These are phyloP conservation scores for Lepidotrigona ventralis DNA, from an alignment of 1,140 invertebrate species.

Conservation along the genomic window DNA sequence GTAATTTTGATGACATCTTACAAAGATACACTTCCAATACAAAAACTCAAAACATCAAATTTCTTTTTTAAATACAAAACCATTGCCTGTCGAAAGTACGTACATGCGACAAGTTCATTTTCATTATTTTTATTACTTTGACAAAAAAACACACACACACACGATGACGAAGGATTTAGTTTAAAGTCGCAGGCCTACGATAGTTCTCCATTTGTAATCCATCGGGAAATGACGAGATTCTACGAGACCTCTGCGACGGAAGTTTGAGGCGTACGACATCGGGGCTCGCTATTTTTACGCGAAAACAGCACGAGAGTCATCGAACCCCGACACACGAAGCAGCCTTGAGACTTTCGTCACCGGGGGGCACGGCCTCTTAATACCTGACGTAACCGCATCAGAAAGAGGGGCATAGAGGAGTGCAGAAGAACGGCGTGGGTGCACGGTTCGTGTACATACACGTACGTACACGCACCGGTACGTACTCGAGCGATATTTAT, in stretches of 20 bases:
- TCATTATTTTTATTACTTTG: too few species aligned
- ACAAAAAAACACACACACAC: too few species aligned
- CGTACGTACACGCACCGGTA: conserved; percentile 28
- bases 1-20: too few species aligned
- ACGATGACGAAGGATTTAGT: too few species aligned
- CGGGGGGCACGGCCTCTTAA: conserved; percentile 59
- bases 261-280: background rate
- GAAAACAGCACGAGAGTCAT: conserved; percentile 61
- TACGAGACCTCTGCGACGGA: background rate
- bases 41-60: too few species aligned
- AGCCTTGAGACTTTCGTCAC: conserved; percentile 68
- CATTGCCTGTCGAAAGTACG: too few species aligned
- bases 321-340: conserved; percentile 53
- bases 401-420: conserved; percentile 28
- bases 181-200: too few species aligned
- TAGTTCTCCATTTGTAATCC: background rate
- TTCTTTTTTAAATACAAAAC: too few species aligned
- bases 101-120: too few species aligned
- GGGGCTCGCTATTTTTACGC: conserved; percentile 33
- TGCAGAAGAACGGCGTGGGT: conserved; percentile 46
- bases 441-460: conserved; percentile 18
- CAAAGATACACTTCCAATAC: too few species aligned
- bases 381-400: conserved; percentile 64
- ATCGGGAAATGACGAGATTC: background rate
- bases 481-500: conserved; percentile 59